Percentiles rank a stretch among this genome's conserved stretches.
phyloP scores from a whole-genome alignment of 2,888 invertebrate species.

The Tenthredo notha region DNA sequence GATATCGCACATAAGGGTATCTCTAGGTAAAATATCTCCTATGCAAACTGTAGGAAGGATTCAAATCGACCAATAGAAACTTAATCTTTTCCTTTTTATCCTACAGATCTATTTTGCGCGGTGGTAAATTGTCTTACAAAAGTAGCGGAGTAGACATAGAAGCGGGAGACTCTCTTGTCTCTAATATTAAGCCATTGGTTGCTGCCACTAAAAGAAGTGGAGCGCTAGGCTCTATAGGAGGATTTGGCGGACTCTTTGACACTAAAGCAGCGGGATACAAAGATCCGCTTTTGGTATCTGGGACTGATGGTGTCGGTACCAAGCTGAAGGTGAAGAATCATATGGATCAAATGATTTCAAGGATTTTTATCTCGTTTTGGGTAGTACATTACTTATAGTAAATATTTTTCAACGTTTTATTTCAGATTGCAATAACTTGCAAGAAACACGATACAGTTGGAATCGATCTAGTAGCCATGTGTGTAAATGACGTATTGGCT shows the following conservation, averaged over 20 bases:
- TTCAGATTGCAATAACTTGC: slow-evolving; percentile 90
- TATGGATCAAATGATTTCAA: neutral
- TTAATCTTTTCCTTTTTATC: neutral
- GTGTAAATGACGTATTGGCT: slow-evolving; percentile 97
- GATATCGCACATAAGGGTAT: slow-evolving; percentile 96
- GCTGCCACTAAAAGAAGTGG: slow-evolving; percentile 89
- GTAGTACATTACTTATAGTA: neutral
- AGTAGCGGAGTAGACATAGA: slow-evolving; percentile 96
- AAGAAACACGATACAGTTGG: slow-evolving; percentile 92
- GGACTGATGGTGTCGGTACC: slow-evolving; percentile 98
- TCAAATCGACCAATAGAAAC: neutral
- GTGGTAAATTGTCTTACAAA: slow-evolving; percentile 90
- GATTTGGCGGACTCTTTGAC: slow-evolving; percentile 97
- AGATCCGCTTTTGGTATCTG: slow-evolving; percentile 94
- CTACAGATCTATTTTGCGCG: slow-evolving; percentile 79
- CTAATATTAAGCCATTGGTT: slow-evolving; percentile 89
- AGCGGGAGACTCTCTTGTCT: slow-evolving; percentile 93
- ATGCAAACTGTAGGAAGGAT: neutral
- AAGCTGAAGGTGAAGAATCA: slow-evolving; percentile 89
- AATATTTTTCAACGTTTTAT: slow-evolving; percentile 67
- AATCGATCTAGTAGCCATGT: slow-evolving; percentile 98
- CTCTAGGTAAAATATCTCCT: slow-evolving; percentile 82
- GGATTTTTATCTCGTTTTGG: neutral
- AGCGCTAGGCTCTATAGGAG: slow-evolving; percentile 91
- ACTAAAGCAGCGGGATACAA: slow-evolving; percentile 86